Conservation (phyloP, 2,797 vertebrate genomes). For the Parauchenoglanis punctatus region DNA sequence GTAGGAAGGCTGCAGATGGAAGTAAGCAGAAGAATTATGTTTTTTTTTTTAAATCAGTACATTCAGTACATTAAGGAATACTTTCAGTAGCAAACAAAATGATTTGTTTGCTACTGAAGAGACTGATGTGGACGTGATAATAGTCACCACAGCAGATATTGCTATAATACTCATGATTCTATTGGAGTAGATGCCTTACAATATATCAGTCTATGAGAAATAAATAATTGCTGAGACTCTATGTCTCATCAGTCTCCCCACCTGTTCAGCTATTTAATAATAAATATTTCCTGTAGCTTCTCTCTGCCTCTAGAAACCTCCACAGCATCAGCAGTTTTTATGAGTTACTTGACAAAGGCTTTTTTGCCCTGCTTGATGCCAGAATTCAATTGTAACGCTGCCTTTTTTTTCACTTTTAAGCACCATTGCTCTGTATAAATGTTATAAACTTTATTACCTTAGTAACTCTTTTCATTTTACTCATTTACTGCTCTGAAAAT, state of each 20-base stretch:
- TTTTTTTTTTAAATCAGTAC: conserved; percentile 12
- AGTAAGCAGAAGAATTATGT: not conserved
- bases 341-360: not conserved
- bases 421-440: not conserved
- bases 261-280: conserved; percentile 57
- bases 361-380: not conserved
- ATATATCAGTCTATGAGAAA: conserved; percentile 51
- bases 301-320: conserved; percentile 16
- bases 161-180: conserved; percentile 29
- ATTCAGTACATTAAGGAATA: not conserved
- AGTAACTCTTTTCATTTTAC: not conserved
- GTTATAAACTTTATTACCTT: not conserved
- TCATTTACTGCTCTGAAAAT: not conserved
- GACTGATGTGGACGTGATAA: conserved; percentile 2
- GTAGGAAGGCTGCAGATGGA: conserved; percentile 37
- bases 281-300: conserved; percentile 58
- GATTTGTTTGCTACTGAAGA: not conserved
- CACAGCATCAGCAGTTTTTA: conserved; percentile 26
- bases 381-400: not conserved
- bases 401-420: not conserved
- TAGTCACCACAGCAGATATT: conserved; percentile 14
- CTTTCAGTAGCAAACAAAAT: conserved; percentile 24
- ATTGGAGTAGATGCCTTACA: conserved; percentile 31
- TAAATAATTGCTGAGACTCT: conserved; percentile 56
- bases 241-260: conserved; percentile 45